A percentile compares a stretch with the other conserved stretches of the same genome.
Conservation (phyloP, 2,888 invertebrate genomes). For the Asteroscopus sphinx region DNA sequence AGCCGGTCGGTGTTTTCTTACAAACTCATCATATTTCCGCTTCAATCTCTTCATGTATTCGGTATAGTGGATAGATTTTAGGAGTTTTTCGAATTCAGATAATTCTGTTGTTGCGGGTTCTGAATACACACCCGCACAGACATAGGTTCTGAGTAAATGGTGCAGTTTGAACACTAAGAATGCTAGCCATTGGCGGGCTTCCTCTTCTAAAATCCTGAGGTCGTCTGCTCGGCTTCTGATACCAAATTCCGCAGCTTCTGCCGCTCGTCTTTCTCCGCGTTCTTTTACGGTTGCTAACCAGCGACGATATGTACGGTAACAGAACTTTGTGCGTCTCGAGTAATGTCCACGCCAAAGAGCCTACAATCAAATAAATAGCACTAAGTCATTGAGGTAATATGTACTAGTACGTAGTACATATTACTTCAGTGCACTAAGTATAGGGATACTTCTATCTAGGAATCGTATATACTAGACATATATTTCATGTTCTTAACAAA, state of each 20-base stretch:
- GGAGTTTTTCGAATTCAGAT: slow-evolving; percentile 81
- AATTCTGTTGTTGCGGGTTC: slow-evolving; percentile 73
- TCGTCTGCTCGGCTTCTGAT: slow-evolving; percentile 82
- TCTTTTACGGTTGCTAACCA: slow-evolving; percentile 81
- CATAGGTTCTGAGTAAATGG: slow-evolving; percentile 80
- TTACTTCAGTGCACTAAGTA: too few relatives aligned
- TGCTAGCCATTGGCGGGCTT: slow-evolving; percentile 84
- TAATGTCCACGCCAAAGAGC: slow-evolving; percentile 82
- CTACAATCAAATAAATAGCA: slow-evolving; percentile 46
- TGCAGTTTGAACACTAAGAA: slow-evolving; percentile 85
- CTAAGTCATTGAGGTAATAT: too few relatives aligned
- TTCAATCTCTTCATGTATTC: slow-evolving; percentile 83
- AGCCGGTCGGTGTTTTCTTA: slow-evolving; percentile 79
- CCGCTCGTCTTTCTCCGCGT: slow-evolving; percentile 77
- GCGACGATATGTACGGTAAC: slow-evolving; percentile 79
- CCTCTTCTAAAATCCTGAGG: slow-evolving; percentile 80
- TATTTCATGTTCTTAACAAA: too few relatives aligned
- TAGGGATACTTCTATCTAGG: too few relatives aligned
- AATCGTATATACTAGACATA: too few relatives aligned
- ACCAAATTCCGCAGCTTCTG: slow-evolving; percentile 82
- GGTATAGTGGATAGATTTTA: slow-evolving; percentile 82
- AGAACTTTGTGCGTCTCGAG: slow-evolving; percentile 81
- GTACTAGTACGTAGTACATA: too few relatives aligned
- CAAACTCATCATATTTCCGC: slow-evolving; percentile 83
- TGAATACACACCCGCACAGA: slow-evolving; percentile 81